phyloP scores from a whole-genome alignment of 2,797 vertebrate genomes.

The Heteromormyrus szaboi region DNA sequence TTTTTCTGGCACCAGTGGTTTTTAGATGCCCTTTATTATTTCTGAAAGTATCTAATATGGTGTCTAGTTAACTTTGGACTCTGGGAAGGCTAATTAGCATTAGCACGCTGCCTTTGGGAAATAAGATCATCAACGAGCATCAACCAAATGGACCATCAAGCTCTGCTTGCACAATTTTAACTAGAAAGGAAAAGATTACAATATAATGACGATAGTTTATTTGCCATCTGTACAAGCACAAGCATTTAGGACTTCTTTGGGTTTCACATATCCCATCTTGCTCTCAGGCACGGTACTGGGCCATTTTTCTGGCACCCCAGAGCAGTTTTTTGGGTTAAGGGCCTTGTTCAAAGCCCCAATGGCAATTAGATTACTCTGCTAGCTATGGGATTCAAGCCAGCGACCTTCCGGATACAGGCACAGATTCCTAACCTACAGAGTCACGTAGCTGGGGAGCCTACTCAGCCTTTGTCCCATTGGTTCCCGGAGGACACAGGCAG shows the following conservation, averaged over 20 bases:
- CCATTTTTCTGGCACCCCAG: neutral
- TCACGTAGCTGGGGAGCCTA: neutral
- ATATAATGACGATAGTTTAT: neutral
- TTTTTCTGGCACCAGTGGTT: neutral
- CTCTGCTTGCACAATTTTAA: neutral
- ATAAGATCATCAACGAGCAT: neutral
- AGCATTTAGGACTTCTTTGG: neutral
- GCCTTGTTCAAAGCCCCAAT: neutral
- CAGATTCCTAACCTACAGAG: neutral
- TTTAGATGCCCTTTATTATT: neutral
- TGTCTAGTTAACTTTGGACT: neutral
- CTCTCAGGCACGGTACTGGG: neutral
- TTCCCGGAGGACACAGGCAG: neutral
- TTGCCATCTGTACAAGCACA: neutral
- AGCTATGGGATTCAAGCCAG: neutral
- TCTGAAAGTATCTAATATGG: neutral
- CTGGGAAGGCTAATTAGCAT: neutral
- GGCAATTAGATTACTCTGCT: neutral
- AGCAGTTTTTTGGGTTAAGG: neutral
- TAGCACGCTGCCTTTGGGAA: neutral
- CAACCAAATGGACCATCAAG: neutral
- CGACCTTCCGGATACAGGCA: neutral
- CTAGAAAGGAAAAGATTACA: neutral
- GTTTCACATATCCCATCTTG: neutral
- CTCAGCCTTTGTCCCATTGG: neutral